A percentile compares a stretch with the other conserved stretches of the same genome.
phyloP scores from a whole-genome alignment of 2,888 invertebrate species.

The Sclerodermus sp. region DNA sequence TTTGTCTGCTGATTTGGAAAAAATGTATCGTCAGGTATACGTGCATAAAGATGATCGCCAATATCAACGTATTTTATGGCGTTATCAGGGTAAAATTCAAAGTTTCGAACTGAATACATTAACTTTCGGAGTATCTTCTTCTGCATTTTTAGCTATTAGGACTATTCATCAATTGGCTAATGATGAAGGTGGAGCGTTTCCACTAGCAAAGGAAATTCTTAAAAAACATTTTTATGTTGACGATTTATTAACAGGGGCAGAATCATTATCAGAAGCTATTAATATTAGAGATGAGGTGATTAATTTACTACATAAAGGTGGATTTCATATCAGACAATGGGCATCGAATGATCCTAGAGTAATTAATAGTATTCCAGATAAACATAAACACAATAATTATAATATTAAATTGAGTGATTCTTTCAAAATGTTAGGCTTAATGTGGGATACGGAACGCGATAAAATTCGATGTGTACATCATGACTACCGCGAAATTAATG shows the following conservation, averaged over 20 bases:
- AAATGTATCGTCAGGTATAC: conserved; percentile 38
- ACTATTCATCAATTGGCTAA: conserved; percentile 15
- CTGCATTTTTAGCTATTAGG: conserved; percentile 28
- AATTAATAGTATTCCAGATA: no score
- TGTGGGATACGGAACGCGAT: no score
- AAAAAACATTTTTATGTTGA: conserved; percentile 22
- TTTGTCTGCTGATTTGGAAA: conserved; percentile 37
- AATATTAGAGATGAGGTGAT: conserved; percentile 14
- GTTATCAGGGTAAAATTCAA: conserved; percentile 11
- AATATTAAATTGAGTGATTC: no score
- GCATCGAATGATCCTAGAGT: conserved; percentile 19
- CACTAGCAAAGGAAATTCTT: conserved; percentile 1
- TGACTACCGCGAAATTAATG: no score
- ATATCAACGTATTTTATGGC: conserved; percentile 40
- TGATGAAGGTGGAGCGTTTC: conserved; percentile 11
- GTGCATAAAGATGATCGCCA: conserved; percentile 23
- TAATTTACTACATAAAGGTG: conserved; percentile 6
- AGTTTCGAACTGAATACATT: conserved; percentile 29
- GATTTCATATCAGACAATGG: conserved; percentile 23
- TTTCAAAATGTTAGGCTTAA: no score
- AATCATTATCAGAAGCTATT: conserved; percentile 5
- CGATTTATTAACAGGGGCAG: conserved; percentile 15
- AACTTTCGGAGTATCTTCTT: conserved; percentile 33
- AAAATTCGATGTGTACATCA: no score
- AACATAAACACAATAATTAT: no score